Evolutionary conservation across 2,113 vertebrate species (phyloP).

Genomic region (Macaca nemestrina): DNA sequence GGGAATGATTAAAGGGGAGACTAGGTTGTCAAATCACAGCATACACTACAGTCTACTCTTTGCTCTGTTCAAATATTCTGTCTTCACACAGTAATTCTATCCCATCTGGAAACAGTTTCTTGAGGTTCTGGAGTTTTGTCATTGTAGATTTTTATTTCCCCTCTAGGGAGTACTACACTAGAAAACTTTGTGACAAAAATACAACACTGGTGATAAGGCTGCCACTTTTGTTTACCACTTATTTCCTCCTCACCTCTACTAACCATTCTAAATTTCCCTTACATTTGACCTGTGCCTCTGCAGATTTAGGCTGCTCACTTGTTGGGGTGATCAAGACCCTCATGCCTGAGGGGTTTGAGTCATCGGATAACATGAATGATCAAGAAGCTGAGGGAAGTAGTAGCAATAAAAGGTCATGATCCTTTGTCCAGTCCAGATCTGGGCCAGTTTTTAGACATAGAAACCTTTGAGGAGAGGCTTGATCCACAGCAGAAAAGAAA

Average conservation of each 20-base stretch:
- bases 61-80: background rate
- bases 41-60: background rate
- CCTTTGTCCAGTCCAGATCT: background rate
- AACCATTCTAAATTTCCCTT: background rate
- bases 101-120: background rate
- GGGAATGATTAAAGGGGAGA: background rate
- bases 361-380: background rate
- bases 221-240: background rate
- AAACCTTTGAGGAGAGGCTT: background rate
- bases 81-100: background rate
- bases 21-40: background rate
- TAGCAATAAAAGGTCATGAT: background rate
- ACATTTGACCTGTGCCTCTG: background rate
- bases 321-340: background rate
- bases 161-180: background rate
- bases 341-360: background rate
- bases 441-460: background rate
- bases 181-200: background rate
- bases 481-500: background rate
- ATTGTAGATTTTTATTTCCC: background rate
- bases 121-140: background rate
- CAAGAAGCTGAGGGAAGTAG: background rate
- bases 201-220: background rate
- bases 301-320: background rate
- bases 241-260: background rate